Conservation (phyloP, 2,113 vertebrate genomes). For the Aix galericulata region DNA sequence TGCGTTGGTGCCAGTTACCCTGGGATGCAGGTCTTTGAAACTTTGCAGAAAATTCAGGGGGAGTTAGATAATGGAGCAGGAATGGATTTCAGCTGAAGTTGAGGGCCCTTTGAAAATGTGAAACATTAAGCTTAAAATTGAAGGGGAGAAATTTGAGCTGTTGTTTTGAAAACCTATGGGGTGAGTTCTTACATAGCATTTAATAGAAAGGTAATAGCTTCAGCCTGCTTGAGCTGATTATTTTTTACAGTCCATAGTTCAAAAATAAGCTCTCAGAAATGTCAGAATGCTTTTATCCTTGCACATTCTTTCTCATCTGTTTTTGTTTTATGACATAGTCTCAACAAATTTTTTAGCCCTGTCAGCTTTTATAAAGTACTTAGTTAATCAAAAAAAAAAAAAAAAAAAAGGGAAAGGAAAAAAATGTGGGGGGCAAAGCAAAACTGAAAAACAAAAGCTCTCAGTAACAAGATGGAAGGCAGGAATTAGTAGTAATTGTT, state of each 20-base stretch:
- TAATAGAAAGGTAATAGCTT: constrained; percentile 38
- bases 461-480: not conserved
- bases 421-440: not conserved
- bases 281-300: not conserved
- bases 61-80: not conserved
- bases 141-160: not conserved
- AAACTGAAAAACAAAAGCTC: not conserved
- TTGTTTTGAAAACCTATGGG: constrained; percentile 15
- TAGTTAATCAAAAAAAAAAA: not conserved
- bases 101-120: not conserved
- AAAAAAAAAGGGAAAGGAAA: not conserved
- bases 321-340: not conserved
- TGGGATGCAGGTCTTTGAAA: fast-evolving
- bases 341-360: not conserved
- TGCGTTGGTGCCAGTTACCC: not conserved
- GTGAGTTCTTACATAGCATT: not conserved
- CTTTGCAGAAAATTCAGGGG: not conserved
- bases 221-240: constrained; percentile 5
- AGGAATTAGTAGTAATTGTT: not conserved
- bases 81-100: not conserved
- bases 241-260: not conserved
- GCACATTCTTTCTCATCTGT: not conserved
- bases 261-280: constrained; percentile 21
- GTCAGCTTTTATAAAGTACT: not conserved
- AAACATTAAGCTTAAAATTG: not conserved